Evolutionary conservation across 2,888 invertebrate species (phyloP).

Genomic region (Magallana nippona): DNA sequence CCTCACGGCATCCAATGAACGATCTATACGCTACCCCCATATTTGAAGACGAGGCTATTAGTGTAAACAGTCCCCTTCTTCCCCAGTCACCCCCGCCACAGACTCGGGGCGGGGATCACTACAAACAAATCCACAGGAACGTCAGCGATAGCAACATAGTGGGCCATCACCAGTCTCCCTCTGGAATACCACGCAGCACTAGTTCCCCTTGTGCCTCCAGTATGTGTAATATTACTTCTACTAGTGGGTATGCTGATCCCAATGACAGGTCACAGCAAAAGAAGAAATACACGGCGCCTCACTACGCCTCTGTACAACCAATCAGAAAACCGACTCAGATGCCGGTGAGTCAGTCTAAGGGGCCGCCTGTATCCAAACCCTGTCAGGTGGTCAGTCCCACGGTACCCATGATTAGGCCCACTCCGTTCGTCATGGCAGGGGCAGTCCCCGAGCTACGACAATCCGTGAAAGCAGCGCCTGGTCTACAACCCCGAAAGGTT

Average conservation of each 20-base stretch:
- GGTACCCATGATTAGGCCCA: slow-evolving; percentile 63
- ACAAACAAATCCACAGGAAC: slow-evolving; percentile 30
- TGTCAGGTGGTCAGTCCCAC: slow-evolving; percentile 62
- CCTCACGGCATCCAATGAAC: neutral
- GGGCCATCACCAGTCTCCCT: neutral
- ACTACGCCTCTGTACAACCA: slow-evolving; percentile 52
- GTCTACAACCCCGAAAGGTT: slow-evolving; percentile 52
- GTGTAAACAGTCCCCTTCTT: neutral
- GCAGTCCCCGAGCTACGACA: slow-evolving; percentile 58
- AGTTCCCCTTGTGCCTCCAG: slow-evolving; percentile 17
- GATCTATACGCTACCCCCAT: slow-evolving; percentile 38
- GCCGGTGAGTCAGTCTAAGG: slow-evolving; percentile 33
- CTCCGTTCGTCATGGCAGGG: slow-evolving; percentile 65
- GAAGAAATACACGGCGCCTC: slow-evolving; percentile 37
- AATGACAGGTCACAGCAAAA: neutral
- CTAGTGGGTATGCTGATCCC: neutral
- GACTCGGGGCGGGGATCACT: neutral
- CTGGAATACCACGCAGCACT: slow-evolving; percentile 35
- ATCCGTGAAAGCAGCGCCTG: slow-evolving; percentile 59
- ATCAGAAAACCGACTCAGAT: slow-evolving; percentile 41
- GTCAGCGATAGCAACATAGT: slow-evolving; percentile 38
- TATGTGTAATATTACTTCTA: neutral
- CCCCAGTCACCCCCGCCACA: neutral
- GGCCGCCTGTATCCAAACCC: slow-evolving; percentile 43
- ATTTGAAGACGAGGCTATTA: slow-evolving; percentile 35